Evolutionary conservation across 2,797 vertebrate genomes (phyloP).

Genomic region (Scyliorhinus canicula): DNA sequence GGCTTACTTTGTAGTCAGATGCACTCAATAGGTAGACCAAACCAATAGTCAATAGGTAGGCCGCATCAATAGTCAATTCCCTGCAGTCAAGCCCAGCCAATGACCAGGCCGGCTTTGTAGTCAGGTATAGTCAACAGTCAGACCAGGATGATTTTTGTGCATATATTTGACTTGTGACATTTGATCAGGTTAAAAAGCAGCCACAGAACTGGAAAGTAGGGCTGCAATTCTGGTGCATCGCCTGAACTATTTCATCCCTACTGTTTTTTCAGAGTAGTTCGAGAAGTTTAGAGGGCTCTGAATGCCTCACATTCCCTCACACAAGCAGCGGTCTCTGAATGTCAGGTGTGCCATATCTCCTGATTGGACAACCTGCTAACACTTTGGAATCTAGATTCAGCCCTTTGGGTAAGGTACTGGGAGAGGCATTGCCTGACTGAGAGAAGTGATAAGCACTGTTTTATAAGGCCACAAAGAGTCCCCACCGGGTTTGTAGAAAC

Average conservation of each 20-base stretch:
- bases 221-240: background rate
- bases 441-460: background rate
- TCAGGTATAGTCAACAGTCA: background rate
- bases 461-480: too few species aligned
- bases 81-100: background rate
- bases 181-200: background rate
- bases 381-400: background rate
- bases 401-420: background rate
- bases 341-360: background rate
- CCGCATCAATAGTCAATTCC: background rate
- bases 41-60: background rate
- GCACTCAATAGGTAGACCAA: background rate
- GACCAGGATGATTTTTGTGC: background rate
- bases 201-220: background rate
- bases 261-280: background rate
- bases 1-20: background rate
- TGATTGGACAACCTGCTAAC: background rate
- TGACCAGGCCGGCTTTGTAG: background rate
- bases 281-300: too few species aligned
- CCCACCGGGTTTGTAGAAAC: too few species aligned
- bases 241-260: background rate
- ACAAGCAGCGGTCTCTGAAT: background rate
- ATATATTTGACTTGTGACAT: background rate
- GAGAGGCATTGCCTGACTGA: background rate
- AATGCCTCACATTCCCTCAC: too few species aligned